Conservation (phyloP, 2,888 invertebrate genomes). For the Scaptomyza polygonia region DNA sequence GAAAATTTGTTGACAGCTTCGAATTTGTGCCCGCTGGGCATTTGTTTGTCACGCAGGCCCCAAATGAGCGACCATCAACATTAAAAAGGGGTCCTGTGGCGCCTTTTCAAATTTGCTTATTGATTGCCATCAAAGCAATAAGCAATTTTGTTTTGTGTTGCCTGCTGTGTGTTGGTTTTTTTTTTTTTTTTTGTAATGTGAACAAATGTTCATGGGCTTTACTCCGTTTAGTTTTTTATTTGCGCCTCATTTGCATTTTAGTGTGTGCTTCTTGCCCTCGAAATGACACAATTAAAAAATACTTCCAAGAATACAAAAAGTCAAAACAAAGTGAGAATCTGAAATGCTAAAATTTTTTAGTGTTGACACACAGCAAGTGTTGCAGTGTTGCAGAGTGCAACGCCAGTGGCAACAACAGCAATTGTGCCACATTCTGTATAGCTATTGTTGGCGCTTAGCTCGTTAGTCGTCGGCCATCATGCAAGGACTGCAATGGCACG, state of each 20-base stretch:
- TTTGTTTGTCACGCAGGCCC: constrained; percentile 51
- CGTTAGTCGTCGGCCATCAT: constrained; percentile 63
- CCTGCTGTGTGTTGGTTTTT: not conserved
- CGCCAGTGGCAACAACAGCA: constrained; percentile 50
- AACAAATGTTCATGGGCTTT: constrained; percentile 48
- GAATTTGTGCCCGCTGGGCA: constrained; percentile 61
- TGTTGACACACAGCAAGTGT: constrained; percentile 71
- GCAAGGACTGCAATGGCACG: constrained; percentile 55
- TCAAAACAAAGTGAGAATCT: constrained; percentile 27
- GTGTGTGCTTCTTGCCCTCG: constrained; percentile 1
- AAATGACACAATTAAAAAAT: constrained; percentile 56
- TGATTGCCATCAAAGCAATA: constrained; percentile 53
- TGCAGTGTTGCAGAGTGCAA: constrained; percentile 30
- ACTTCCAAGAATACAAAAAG: constrained; percentile 15
- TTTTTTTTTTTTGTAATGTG: constrained; percentile 34
- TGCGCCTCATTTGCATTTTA: constrained; percentile 62
- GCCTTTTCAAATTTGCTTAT: constrained; percentile 64
- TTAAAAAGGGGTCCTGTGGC: constrained; percentile 59
- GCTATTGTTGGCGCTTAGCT: constrained; percentile 58
- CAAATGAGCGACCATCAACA: constrained; percentile 44
- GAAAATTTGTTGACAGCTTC: constrained; percentile 73
- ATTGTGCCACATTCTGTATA: constrained; percentile 56
- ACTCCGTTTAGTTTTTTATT: too few species aligned
- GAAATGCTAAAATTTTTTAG: constrained; percentile 46
- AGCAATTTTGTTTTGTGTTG: constrained; percentile 14